Evolutionary conservation across 2,797 vertebrate genomes (phyloP).

Genomic region (Karalla daura): DNA sequence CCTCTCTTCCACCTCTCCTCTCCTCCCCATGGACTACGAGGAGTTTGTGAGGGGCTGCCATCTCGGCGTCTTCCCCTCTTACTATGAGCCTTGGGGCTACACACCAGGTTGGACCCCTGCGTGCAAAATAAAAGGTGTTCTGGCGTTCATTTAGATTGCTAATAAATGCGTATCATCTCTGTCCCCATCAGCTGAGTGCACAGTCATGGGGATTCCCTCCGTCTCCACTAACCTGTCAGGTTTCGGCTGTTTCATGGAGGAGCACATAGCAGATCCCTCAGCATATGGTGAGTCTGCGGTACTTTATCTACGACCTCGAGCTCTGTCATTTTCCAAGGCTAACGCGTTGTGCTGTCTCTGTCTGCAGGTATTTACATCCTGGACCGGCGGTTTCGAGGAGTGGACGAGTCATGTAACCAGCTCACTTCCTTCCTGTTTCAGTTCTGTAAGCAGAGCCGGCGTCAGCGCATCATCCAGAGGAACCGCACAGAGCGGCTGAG

Average conservation of each 20-base stretch:
- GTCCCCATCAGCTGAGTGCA: slow-evolving; percentile 89
- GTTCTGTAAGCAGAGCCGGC: slow-evolving; percentile 94
- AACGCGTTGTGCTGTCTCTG: background rate
- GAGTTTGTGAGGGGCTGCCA: slow-evolving; percentile 96
- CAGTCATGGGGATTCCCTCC: slow-evolving; percentile 97
- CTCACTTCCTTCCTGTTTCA: slow-evolving; percentile 95
- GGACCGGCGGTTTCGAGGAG: slow-evolving; percentile 88
- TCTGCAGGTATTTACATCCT: slow-evolving; percentile 93
- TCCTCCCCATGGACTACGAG: slow-evolving; percentile 95
- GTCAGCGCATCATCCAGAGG: slow-evolving; percentile 94
- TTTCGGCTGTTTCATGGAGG: slow-evolving; percentile 97
- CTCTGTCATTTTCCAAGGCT: background rate
- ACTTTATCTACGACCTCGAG: background rate
- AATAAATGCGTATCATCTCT: slow-evolving; percentile 3
- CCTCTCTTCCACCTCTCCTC: slow-evolving; percentile 94
- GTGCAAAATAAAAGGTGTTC: background rate
- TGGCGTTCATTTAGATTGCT: slow-evolving; percentile 1
- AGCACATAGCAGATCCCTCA: slow-evolving; percentile 94
- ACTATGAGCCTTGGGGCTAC: slow-evolving; percentile 97
- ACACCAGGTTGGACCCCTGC: slow-evolving; percentile 84
- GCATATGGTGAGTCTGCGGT: slow-evolving; percentile 86
- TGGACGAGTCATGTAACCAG: slow-evolving; percentile 95
- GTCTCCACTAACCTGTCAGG: slow-evolving; percentile 96
- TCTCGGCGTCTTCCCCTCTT: slow-evolving; percentile 94
- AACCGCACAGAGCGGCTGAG: slow-evolving; percentile 96